A percentile compares a stretch with the other conserved stretches of the same genome.
Evolutionary conservation across 2,888 invertebrate species (phyloP).

Genomic region (Campoletis raptor): DNA sequence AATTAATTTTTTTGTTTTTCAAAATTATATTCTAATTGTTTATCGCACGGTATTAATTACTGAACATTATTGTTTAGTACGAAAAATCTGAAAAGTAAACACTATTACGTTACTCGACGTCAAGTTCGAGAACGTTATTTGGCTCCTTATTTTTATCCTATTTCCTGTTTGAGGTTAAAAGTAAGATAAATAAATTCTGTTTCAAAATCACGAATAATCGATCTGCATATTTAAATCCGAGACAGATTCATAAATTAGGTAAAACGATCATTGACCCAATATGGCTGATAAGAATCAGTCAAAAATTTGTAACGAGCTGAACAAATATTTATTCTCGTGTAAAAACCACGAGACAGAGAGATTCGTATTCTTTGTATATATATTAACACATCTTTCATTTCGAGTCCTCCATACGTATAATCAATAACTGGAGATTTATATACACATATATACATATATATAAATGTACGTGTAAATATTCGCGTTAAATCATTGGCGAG

Average conservation of each 20-base stretch:
- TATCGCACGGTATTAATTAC: neutral
- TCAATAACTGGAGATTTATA: conserved; percentile 33
- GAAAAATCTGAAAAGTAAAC: neutral
- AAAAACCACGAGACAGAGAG: conserved; percentile 8
- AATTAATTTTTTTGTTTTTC: neutral
- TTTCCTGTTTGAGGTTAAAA: too few species aligned
- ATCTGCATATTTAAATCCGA: neutral
- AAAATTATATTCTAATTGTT: neutral
- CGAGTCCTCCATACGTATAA: neutral
- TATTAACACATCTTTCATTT: conserved; percentile 11
- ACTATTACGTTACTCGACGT: neutral
- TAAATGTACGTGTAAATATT: neutral
- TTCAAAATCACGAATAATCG: neutral
- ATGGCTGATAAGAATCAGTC: neutral
- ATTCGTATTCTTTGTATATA: neutral
- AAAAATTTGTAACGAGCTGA: conserved; percentile 24
- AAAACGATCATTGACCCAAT: conserved; percentile 32
- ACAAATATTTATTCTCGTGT: conserved; percentile 40
- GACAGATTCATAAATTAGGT: neutral
- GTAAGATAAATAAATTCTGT: neutral
- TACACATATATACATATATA: neutral
- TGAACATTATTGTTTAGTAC: neutral
- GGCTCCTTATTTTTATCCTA: too few species aligned
- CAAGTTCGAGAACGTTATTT: neutral
- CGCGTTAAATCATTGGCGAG: conserved; percentile 20